A percentile compares a stretch with the other conserved stretches of the same genome.
These are phyloP conservation scores for Hydroisotoma schaefferi DNA, from an alignment of 2,888 invertebrate species.

Conservation along the genomic window DNA sequence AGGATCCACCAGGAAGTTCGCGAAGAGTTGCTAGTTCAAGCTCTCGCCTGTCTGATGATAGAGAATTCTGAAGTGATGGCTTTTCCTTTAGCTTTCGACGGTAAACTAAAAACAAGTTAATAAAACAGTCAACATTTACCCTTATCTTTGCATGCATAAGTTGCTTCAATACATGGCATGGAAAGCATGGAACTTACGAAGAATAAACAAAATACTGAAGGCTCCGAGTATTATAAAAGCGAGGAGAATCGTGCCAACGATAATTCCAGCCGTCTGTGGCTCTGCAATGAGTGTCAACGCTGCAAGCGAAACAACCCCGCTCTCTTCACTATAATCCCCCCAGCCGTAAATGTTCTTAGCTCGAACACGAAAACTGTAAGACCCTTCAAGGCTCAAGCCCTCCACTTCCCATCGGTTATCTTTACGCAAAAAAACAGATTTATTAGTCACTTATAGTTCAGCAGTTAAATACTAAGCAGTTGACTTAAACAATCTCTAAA, in stretches of 20 bases:
- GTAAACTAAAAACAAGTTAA: constrained; percentile 57
- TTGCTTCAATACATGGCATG: not conserved
- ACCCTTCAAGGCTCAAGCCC: constrained; percentile 61
- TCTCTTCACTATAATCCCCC: constrained; percentile 69
- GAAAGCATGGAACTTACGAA: constrained; percentile 20
- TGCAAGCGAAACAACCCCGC: constrained; percentile 61
- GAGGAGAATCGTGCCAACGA: constrained; percentile 63
- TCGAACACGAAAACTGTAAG: constrained; percentile 70
- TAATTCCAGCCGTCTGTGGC: constrained; percentile 56
- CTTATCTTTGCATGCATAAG: too few species aligned
- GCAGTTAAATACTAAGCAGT: constrained; percentile 1
- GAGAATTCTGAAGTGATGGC: constrained; percentile 61
- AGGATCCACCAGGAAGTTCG: constrained; percentile 69
- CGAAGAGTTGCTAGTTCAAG: constrained; percentile 77
- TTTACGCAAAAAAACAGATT: constrained; percentile 48
- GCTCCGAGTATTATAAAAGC: constrained; percentile 54
- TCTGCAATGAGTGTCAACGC: constrained; percentile 57
- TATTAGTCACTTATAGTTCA: constrained; percentile 13
- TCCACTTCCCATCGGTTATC: constrained; percentile 77
- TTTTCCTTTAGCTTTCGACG: constrained; percentile 65
- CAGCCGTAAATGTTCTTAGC: constrained; percentile 78
- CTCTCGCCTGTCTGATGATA: constrained; percentile 46
- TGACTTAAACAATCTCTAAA: too few species aligned
- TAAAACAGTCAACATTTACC: not conserved
- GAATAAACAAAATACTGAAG: constrained; percentile 54